Evolutionary conservation across 2,797 vertebrate species (phyloP), one percentile per base, ranked within the genome.

Genomic region (Smutsia temminckii): DNA sequence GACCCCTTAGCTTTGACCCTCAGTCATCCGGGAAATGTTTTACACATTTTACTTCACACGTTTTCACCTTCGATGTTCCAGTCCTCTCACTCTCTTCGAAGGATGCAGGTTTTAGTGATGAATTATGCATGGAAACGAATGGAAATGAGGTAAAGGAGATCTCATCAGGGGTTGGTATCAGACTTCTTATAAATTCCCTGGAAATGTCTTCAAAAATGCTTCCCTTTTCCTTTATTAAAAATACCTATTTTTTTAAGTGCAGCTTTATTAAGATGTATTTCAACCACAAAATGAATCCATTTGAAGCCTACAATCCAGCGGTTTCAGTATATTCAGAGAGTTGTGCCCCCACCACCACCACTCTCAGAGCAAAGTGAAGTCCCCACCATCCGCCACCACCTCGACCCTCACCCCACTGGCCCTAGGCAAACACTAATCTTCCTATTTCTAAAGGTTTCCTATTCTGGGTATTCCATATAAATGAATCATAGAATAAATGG

Each of bases 1-100:
- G 55, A 78, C 32, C 90, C 37, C 14, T 93, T 20, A 68, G 68
- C 55, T 89, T 87, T 86, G 79, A 81, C 49, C 59, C 53, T 74
- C 46, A 59, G 32, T 84, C 37, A 55, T 29, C 37, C 90, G 42
- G 13, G 37, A 46, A 68, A 34, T 34, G 2, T 34, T 80, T 72
- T 72, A 49, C 21, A 42, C 29, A 21, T 57, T 91, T 91, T 80
- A 72, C 89, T 84, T 93, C 21, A 59, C 29, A 34, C 93, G 63
- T 89, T 25, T 93, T 91, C 61, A 49, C 71, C 25, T 88, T 97
- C 61, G n/a, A 71, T 93, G 74, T 94, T 85, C 17, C 3, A 57
- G 71, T 68, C 27, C 17, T 85, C 23, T 75, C 63, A 32, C 66
- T 89, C 14, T 64, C 37, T 87, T 92, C 46, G 25, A 93, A 69